These are phyloP conservation scores for Theodoxus fluviatilis DNA, from an alignment of 2,888 invertebrate genomes.

Conservation along the genomic window DNA sequence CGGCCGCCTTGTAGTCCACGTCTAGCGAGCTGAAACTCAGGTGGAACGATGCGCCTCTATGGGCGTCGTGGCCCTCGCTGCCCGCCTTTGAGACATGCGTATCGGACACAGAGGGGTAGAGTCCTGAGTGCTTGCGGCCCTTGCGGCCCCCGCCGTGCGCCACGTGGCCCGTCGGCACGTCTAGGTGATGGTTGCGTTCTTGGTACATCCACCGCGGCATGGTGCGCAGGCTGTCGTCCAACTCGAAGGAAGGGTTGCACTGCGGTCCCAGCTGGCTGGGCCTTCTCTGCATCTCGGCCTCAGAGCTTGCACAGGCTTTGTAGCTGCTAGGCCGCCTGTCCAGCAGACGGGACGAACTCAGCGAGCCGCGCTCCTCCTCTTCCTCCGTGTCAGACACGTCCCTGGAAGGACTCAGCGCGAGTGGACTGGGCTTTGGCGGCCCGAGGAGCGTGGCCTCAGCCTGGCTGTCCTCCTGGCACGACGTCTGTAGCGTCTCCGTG, in stretches of 20 bases:
- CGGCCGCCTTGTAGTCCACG: constrained; percentile 43
- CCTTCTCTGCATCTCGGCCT: neutral
- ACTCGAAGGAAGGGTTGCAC: constrained; percentile 10
- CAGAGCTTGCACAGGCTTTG: neutral
- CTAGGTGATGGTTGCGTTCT: neutral
- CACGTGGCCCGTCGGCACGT: neutral
- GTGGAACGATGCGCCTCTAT: constrained; percentile 23
- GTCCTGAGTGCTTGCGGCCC: neutral
- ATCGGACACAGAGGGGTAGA: constrained; percentile 8
- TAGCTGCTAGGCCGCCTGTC: constrained; percentile 17
- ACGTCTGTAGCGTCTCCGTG: neutral
- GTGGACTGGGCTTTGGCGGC: constrained; percentile 12
- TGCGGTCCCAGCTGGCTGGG: constrained; percentile 15
- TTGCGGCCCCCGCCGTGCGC: neutral
- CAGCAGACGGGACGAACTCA: constrained; percentile 5
- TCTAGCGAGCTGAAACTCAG: constrained; percentile 31
- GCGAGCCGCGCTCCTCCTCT: neutral
- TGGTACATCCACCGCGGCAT: neutral
- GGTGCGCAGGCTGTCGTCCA: too few species aligned
- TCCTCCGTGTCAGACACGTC: constrained; percentile 19
- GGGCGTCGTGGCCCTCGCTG: constrained; percentile 28
- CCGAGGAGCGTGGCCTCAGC: constrained; percentile 4
- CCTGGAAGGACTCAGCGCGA: constrained; percentile 5
- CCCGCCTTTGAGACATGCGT: constrained; percentile 17
- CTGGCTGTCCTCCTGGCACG: neutral